phyloP scores from a whole-genome alignment of 92 coral and sea anemone genomes.

The Muricea muricata region DNA sequence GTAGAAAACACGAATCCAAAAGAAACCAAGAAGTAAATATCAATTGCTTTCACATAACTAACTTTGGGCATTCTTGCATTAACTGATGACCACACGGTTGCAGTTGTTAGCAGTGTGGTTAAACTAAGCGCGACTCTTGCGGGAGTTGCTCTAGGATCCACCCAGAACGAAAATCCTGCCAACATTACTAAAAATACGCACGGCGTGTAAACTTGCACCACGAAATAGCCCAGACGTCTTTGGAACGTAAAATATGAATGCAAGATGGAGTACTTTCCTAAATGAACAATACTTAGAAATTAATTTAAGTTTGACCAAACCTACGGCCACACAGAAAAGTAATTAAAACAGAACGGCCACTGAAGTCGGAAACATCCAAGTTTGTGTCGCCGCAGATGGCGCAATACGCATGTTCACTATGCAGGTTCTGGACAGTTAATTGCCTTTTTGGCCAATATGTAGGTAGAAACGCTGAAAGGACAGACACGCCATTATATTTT shows the following conservation, averaged over 20 bases:
- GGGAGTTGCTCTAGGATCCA: constrained; percentile 59
- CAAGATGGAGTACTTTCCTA: constrained; percentile 51
- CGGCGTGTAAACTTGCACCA: constrained; percentile 59
- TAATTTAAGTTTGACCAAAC: not conserved
- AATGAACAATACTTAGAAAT: not conserved
- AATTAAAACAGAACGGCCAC: too few species aligned
- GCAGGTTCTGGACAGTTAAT: too few species aligned
- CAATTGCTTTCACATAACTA: constrained; percentile 59
- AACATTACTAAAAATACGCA: constrained; percentile 55
- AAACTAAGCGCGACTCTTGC: constrained; percentile 62
- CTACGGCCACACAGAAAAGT: too few species aligned
- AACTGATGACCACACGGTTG: constrained; percentile 61
- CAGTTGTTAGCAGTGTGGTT: constrained; percentile 57
- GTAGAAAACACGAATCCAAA: constrained; percentile 56
- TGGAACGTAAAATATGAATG: constrained; percentile 37
- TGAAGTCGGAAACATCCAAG: too few species aligned
- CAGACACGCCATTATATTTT: too few species aligned
- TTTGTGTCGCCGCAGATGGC: too few species aligned
- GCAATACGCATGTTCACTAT: too few species aligned
- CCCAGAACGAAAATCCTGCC: constrained; percentile 66
- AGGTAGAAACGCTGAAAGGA: too few species aligned
- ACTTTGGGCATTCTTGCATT: constrained; percentile 65
- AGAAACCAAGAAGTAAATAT: constrained; percentile 49
- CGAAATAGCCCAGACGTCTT: constrained; percentile 54
- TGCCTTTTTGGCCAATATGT: too few species aligned